These are phyloP conservation scores for Paratrypauchen microcephalus DNA, from an alignment of 2,797 vertebrate genomes.

Conservation along the genomic window DNA sequence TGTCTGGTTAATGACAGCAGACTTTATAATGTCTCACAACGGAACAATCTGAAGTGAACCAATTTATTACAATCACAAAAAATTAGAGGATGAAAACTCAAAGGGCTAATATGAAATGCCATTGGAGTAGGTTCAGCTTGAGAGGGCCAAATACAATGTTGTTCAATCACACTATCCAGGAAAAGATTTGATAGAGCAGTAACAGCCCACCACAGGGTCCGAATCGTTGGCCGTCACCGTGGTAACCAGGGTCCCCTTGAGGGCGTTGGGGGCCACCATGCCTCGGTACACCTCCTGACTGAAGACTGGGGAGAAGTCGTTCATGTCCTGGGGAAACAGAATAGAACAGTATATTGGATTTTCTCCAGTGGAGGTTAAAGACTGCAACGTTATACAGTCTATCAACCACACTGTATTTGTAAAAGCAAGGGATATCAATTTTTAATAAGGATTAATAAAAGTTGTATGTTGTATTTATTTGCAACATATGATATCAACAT, in stretches of 20 bases:
- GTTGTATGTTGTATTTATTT: no score
- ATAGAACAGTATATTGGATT: slow-evolving; percentile 10
- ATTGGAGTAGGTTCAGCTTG: neutral
- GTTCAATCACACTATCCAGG: neutral
- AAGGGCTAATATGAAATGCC: slow-evolving; percentile 1
- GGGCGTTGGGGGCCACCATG: slow-evolving; percentile 93
- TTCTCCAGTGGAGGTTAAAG: neutral
- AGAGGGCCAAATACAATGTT: neutral
- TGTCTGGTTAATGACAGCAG: slow-evolving; percentile 23
- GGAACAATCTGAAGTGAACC: slow-evolving; percentile 24
- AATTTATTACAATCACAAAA: slow-evolving; percentile 29
- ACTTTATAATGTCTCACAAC: slow-evolving; percentile 29
- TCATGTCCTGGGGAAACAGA: slow-evolving; percentile 89
- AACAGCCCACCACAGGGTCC: slow-evolving; percentile 87
- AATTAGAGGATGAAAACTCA: slow-evolving; percentile 15
- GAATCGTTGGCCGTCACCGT: slow-evolving; percentile 87
- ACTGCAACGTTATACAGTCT: no score
- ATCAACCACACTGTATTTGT: no score
- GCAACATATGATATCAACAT: no score
- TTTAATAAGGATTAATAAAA: no score
- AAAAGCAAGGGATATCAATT: no score
- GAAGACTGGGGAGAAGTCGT: slow-evolving; percentile 93
- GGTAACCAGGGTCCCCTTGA: slow-evolving; percentile 90
- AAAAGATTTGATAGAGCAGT: slow-evolving; percentile 42
- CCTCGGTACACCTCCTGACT: slow-evolving; percentile 87